Evolutionary conservation across 2,888 invertebrate genomes (phyloP).

Genomic region (Diogma glabrata): DNA sequence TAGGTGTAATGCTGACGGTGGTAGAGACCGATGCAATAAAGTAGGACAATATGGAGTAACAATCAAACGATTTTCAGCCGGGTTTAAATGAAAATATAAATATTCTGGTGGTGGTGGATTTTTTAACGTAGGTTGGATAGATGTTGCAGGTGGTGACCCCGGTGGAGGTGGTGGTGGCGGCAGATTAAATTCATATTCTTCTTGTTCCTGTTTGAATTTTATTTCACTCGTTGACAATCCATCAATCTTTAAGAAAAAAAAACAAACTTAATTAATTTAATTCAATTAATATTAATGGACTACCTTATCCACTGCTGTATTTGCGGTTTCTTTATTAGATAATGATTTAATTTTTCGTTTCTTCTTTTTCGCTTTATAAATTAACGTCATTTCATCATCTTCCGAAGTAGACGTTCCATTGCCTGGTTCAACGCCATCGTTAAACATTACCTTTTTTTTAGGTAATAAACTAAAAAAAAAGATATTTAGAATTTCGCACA

Average conservation of each 20-base stretch:
- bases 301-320: too few relatives aligned
- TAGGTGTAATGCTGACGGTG: too few relatives aligned
- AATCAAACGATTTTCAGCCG: slow-evolving; percentile 27
- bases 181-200: slow-evolving; percentile 8
- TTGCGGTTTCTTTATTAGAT: too few relatives aligned
- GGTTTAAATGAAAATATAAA: slow-evolving; percentile 33
- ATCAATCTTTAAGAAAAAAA: too few relatives aligned
- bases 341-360: too few relatives aligned
- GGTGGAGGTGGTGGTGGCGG: slow-evolving; percentile 12
- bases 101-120: slow-evolving; percentile 22
- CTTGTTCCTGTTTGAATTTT: too few relatives aligned
- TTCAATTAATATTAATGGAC: too few relatives aligned
- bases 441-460: slow-evolving; percentile 18
- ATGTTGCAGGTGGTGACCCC: slow-evolving; percentile 10
- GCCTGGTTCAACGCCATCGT: slow-evolving; percentile 20
- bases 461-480: too few relatives aligned
- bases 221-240: too few relatives aligned
- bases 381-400: slow-evolving; percentile 9
- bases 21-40: too few relatives aligned
- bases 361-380: slow-evolving; percentile 2
- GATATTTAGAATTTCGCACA: too few relatives aligned
- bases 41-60: slow-evolving; percentile 23
- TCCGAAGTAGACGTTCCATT: slow-evolving; percentile 9
- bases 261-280: too few relatives aligned
- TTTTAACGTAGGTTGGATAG: slow-evolving; percentile 10